These are phyloP conservation scores for Zoanthus sansibaricus DNA, from an alignment of 92 coral and sea anemone species.

Conservation along the genomic window DNA sequence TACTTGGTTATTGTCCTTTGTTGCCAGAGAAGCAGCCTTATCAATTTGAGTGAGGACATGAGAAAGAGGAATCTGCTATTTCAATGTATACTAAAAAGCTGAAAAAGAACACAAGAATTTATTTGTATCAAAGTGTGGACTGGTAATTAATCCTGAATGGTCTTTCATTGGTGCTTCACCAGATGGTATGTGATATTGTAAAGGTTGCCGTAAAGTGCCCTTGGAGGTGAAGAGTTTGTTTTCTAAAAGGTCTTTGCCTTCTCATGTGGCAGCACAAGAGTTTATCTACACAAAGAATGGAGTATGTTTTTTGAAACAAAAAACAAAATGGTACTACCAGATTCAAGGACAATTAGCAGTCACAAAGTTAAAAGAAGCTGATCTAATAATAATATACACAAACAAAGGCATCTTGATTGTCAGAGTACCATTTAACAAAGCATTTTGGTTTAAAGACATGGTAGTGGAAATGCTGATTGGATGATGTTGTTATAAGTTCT, in stretches of 20 bases:
- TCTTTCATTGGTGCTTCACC: conserved; percentile 59
- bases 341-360: conserved; percentile 50
- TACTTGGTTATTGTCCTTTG: conserved; percentile 11
- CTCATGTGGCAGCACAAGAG: conserved; percentile 57
- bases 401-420: conserved; percentile 62
- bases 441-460: conserved; percentile 31
- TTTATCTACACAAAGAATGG: conserved; percentile 39
- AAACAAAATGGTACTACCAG: conserved; percentile 63
- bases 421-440: conserved; percentile 28
- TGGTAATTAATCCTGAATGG: conserved; percentile 17
- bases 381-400: conserved; percentile 54
- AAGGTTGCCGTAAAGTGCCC: conserved; percentile 44
- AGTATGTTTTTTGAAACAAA: conserved; percentile 25
- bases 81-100: conserved; percentile 21
- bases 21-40: conserved; percentile 41
- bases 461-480: too few relatives aligned
- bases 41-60: conserved; percentile 57
- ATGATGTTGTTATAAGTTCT: too few relatives aligned
- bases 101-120: conserved; percentile 7
- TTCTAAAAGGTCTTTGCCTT: conserved; percentile 51
- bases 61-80: conserved; percentile 47
- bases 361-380: conserved; percentile 33
- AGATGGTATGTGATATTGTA: conserved; percentile 49
- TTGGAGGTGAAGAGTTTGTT: conserved; percentile 60
- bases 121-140: not conserved